Evolutionary conservation across 2,797 vertebrate species (phyloP).

Genomic region (Sebastes hubbsi): DNA sequence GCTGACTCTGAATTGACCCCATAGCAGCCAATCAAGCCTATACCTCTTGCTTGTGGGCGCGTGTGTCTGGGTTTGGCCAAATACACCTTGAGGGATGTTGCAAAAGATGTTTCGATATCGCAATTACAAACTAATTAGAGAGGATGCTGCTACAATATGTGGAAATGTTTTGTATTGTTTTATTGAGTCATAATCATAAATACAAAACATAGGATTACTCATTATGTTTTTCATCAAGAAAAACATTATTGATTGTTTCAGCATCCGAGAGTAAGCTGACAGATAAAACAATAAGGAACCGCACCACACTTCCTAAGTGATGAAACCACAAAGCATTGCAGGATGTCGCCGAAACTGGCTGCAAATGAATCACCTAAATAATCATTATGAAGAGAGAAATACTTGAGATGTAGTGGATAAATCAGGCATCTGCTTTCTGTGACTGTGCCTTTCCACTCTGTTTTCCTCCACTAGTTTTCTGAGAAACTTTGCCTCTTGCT

Average conservation of each 20-base stretch:
- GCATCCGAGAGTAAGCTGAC: not conserved
- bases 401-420: not conserved
- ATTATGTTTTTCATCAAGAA: not conserved
- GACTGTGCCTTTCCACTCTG: not conserved
- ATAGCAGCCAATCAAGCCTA: slow-evolving; percentile 21
- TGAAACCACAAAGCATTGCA: not conserved
- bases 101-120: not conserved
- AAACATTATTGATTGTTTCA: not conserved
- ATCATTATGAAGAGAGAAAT: not conserved
- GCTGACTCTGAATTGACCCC: slow-evolving; percentile 60
- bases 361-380: not conserved
- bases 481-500: too few relatives aligned
- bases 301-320: not conserved
- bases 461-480: not conserved
- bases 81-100: not conserved
- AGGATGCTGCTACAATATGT: not conserved
- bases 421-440: not conserved
- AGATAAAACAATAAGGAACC: not conserved
- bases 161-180: not conserved
- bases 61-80: not conserved
- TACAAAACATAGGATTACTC: not conserved
- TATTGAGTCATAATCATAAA: not conserved
- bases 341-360: not conserved
- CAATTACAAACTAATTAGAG: not conserved
- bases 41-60: not conserved